phyloP scores from a whole-genome alignment of 2,113 vertebrate species.

The Cyanocitta stelleri region DNA sequence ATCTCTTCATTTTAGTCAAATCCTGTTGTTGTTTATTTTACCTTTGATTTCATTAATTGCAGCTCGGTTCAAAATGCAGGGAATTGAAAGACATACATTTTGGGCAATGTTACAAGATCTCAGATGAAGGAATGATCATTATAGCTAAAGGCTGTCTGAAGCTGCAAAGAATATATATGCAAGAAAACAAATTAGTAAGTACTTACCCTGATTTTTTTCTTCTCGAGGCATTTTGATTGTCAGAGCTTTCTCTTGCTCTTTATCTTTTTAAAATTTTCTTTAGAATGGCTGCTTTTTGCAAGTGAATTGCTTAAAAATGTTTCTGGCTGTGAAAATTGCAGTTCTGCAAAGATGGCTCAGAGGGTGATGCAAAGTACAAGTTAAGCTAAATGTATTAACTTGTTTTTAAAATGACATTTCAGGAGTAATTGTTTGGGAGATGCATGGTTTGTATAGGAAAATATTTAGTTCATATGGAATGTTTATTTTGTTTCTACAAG shows the following conservation, averaged over 20 bases:
- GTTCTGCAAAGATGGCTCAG: neutral
- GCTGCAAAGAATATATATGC: constrained; percentile 96
- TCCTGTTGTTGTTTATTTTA: neutral
- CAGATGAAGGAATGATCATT: constrained; percentile 91
- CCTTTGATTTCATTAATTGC: constrained; percentile 43
- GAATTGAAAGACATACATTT: constrained; percentile 95
- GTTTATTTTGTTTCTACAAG: neutral
- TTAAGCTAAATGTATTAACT: neutral
- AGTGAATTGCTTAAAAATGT: neutral
- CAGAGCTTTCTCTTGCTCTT: neutral
- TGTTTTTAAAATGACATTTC: neutral
- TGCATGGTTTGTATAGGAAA: neutral
- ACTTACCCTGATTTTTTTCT: neutral
- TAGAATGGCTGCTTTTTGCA: neutral
- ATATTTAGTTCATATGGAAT: neutral
- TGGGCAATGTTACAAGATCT: constrained; percentile 95
- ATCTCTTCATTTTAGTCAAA: neutral
- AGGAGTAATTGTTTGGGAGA: neutral
- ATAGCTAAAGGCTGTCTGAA: constrained; percentile 93
- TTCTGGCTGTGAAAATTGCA: neutral
- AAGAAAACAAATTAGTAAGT: constrained; percentile 98
- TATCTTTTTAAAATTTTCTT: neutral
- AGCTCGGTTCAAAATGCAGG: constrained; percentile 91
- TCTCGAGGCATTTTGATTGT: neutral
- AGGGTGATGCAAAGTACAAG: neutral